Percentiles rank a stretch among this genome's conserved stretches.
phyloP scores from a whole-genome alignment of 35 echinoderm and acorn worm genomes.

The Amphiura filiformis region DNA sequence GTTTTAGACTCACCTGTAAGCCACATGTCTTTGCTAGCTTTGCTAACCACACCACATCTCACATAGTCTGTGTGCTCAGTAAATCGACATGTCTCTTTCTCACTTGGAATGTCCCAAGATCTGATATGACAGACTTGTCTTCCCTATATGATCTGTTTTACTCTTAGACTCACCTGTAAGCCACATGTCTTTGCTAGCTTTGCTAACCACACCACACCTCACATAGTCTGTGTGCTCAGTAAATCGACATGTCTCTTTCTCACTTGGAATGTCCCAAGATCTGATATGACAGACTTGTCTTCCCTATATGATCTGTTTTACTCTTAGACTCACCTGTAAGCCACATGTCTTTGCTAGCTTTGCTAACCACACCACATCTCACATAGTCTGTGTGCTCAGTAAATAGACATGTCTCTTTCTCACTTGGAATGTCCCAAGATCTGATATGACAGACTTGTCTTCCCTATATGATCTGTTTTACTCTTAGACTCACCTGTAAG shows the following conservation, averaged over 20 bases:
- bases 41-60: conserved; percentile 61
- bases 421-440: too few relatives aligned
- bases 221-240: conserved; percentile 77
- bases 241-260: conserved; percentile 54
- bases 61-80: conserved; percentile 77
- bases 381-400: conserved; percentile 77
- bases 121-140: conserved; percentile 66
- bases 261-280: too few relatives aligned
- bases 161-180: conserved; percentile 78
- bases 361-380: conserved; percentile 70
- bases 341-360: conserved; percentile 76
- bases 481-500: conserved; percentile 83
- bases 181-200: conserved; percentile 76
- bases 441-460: conserved; percentile 66
- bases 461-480: conserved; percentile 80
- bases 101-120: too few relatives aligned
- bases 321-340: conserved; percentile 83
- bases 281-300: conserved; percentile 66
- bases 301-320: conserved; percentile 80
- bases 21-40: conserved; percentile 76
- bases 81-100: conserved; percentile 54
- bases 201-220: conserved; percentile 61
- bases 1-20: conserved; percentile 78
- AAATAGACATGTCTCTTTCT: conserved; percentile 53
- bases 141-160: conserved; percentile 80